Conservation (phyloP, 2,113 vertebrate species). For the Brienomyrus longianalis region DNA sequence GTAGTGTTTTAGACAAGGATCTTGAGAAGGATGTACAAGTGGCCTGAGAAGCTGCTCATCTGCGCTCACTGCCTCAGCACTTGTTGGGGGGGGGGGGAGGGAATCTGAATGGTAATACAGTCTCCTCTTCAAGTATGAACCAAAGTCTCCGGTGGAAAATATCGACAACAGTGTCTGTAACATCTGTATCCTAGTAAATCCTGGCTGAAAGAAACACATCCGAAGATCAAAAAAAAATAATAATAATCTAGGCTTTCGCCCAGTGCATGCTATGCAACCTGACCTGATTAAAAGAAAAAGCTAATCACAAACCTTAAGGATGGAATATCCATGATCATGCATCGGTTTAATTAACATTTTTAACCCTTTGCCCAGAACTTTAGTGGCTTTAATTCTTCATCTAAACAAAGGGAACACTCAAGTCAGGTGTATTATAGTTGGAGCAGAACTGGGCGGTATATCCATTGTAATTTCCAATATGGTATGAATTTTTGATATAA, state of each 20-base stretch:
- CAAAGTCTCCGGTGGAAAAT: too few species aligned
- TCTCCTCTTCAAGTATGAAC: too few species aligned
- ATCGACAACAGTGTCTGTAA: neutral
- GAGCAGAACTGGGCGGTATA: neutral
- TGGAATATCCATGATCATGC: neutral
- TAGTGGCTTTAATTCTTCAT: neutral
- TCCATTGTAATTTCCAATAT: neutral
- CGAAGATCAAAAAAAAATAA: neutral
- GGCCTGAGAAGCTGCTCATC: neutral
- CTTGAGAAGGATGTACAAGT: neutral
- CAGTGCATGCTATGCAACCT: neutral
- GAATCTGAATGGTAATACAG: too few species aligned
- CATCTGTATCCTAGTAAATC: neutral
- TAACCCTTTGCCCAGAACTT: neutral
- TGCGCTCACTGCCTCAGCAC: neutral
- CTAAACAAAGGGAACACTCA: neutral
- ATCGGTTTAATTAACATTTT: neutral
- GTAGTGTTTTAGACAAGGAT: neutral
- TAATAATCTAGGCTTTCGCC: neutral
- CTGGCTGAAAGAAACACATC: neutral
- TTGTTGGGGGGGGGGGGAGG: too few species aligned
- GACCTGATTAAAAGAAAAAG: neutral
- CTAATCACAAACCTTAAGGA: neutral
- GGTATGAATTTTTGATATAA: neutral
- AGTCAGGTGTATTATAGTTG: neutral